Base-by-base conservation (phyloP, 1,140 invertebrate genomes). In the Drosophila bifasciata region DNA sequence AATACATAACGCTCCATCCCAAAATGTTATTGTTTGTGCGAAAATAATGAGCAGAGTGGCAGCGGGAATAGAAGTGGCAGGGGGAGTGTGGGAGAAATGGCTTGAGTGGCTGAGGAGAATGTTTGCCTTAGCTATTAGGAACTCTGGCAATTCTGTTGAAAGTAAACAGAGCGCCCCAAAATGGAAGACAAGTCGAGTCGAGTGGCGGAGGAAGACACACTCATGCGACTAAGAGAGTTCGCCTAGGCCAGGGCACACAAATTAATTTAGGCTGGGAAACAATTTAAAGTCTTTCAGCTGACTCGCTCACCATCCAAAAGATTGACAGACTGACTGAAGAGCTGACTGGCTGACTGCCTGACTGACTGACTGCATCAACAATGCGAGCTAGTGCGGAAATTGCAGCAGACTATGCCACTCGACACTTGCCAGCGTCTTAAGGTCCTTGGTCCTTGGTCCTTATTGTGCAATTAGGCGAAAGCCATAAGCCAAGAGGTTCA, bases 401-500 rank as follows among this genome's bases (percentile, higher is more conserved):
- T 85, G 63, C 64, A 60, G 52, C 62, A 80, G 80, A 77, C 77
- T 68, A 48, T 66, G 64, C 74, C 58, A 78, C 46, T 70, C 52
- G 76, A 71, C 52, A 64, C 49, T 59, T 57, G 52, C 48, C 16
- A 17, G 43, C 41, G 41, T n/a, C 17, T 58, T 32, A 1, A 41
- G 56, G 51, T 36, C 16, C 41, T 32, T 25, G 50, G 67, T 57
- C 40, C 43, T 32, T 28, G 63, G 23, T 52, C 70, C 71, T 85
- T 79, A 66, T 85, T 71, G 77, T 86, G 81, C 81, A 85, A 88
- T 85, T 85, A 86, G 78, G 77, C 86, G 81, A 70, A 75, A 64
- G 76, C 52, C 53, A 48, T 5, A n/a, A 28, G 55, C 16, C 43
- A 56, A 66, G 67, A 57, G 23, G 51, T 71, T 52, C 41, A 40